Percentiles rank a stretch among this genome's conserved stretches.
phyloP scores from a whole-genome alignment of 1,140 invertebrate genomes.

The honey bee (Apis mellifera) region Amel_HAv3.1 CM009935.2:12118001-12118500 shows the following conservation, averaged over 20 bases:
- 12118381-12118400: slow-evolving; percentile 53
- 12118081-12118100: neutral
- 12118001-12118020: slow-evolving; percentile 44
- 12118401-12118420: slow-evolving; percentile 29
- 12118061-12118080: slow-evolving; percentile 15
- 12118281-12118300: neutral
- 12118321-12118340: neutral
- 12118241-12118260: slow-evolving; percentile 42
- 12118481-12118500: neutral
- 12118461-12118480: neutral
- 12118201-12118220: slow-evolving; percentile 33
- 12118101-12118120: neutral
- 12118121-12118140: slow-evolving; percentile 37
- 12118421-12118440: neutral
- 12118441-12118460: too few relatives aligned
- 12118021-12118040: slow-evolving; percentile 27
- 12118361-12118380: slow-evolving; percentile 41
- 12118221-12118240: slow-evolving; percentile 35
- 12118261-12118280: slow-evolving; percentile 38
- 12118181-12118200: slow-evolving; percentile 48
- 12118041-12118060: slow-evolving; percentile 14
- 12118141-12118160: slow-evolving; percentile 38
- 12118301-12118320: neutral
- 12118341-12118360: slow-evolving; percentile 46
- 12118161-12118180: slow-evolving; percentile 44